These are phyloP conservation scores for Magallana gigas DNA, from an alignment of 1,140 invertebrate genomes.

Conservation along the genomic window DNA sequence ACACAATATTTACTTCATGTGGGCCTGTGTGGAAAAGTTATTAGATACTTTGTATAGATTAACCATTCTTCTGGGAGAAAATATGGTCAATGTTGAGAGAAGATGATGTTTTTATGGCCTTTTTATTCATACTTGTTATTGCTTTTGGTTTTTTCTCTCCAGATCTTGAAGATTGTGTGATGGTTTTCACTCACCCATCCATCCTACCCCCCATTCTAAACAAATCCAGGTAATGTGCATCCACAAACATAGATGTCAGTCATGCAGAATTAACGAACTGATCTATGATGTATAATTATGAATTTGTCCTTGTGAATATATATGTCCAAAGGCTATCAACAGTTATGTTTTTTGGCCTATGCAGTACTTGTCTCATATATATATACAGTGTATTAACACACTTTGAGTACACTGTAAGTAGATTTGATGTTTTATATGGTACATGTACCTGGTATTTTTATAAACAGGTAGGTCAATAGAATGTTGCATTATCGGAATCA, in stretches of 20 bases:
- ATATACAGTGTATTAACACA: background rate
- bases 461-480: too few relatives aligned
- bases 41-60: conserved; percentile 3
- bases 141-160: background rate
- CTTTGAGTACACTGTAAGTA: too few relatives aligned
- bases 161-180: background rate
- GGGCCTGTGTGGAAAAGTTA: background rate
- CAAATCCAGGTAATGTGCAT: background rate
- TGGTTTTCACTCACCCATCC: background rate
- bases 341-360: background rate
- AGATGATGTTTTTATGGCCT: background rate
- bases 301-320: background rate
- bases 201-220: background rate
- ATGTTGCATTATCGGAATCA: too few relatives aligned
- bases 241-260: background rate
- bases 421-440: too few relatives aligned
- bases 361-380: background rate
- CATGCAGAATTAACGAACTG: background rate
- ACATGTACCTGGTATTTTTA: too few relatives aligned
- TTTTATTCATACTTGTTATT: background rate
- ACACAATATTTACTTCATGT: conserved; percentile 13
- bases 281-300: background rate
- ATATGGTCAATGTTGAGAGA: conserved; percentile 27
- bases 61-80: conserved; percentile 11
- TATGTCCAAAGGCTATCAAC: background rate